phyloP scores from a whole-genome alignment of 2,797 vertebrate genomes.

The Heliangelus exortis region DNA sequence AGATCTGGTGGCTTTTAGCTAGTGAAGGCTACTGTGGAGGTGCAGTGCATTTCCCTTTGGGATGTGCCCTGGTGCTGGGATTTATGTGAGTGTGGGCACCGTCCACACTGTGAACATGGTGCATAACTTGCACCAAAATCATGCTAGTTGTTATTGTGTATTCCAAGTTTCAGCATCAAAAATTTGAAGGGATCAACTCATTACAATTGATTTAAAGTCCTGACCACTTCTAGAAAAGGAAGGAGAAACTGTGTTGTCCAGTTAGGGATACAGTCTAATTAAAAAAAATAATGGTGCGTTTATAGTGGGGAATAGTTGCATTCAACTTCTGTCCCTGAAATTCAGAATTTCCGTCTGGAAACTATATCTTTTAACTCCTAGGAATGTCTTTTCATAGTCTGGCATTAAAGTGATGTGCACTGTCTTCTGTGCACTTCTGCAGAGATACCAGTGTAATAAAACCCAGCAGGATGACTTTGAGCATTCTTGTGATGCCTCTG shows the following conservation, averaged over 20 bases:
- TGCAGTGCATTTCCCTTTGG: background rate
- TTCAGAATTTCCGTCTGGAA: constrained; percentile 32
- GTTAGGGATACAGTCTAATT: background rate
- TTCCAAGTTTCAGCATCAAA: background rate
- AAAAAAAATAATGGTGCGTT: background rate
- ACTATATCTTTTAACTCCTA: constrained; percentile 22
- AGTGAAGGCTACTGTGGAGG: background rate
- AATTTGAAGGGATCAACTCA: background rate
- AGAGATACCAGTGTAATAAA: constrained; percentile 13
- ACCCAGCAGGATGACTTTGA: background rate
- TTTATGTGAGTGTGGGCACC: background rate
- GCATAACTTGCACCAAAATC: background rate
- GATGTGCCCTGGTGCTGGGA: background rate
- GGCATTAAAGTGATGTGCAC: background rate
- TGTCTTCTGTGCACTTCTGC: background rate
- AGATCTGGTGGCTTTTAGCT: background rate
- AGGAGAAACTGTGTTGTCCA: background rate
- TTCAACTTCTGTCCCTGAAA: constrained; percentile 10
- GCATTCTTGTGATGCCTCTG: background rate
- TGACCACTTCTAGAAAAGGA: background rate
- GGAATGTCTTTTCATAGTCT: constrained; percentile 18
- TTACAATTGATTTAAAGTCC: background rate
- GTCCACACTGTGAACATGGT: no score
- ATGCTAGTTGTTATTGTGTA: background rate
- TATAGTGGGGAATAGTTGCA: background rate